Evolutionary conservation across 2,113 vertebrate species (phyloP).

Genomic region (Sturnira hondurensis): DNA sequence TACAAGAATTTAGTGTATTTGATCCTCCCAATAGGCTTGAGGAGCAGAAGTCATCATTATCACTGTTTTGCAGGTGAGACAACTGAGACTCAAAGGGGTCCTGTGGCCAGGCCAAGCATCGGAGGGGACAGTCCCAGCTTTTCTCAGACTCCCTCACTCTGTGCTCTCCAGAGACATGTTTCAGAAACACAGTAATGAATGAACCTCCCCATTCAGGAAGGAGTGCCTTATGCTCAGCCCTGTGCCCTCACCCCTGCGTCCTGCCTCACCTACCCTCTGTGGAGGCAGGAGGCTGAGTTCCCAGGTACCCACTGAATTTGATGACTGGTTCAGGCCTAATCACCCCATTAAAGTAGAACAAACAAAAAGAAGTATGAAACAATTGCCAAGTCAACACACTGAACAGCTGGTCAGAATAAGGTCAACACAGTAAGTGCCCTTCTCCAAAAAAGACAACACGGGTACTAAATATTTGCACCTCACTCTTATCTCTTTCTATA

Average conservation of each 20-base stretch:
- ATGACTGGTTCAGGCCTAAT: slow-evolving; percentile 38
- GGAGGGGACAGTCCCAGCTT: background rate
- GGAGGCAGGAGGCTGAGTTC: background rate
- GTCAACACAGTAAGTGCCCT: background rate
- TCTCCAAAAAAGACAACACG: background rate
- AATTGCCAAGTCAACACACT: slow-evolving; percentile 68
- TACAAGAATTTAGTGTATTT: background rate
- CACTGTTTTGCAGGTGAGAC: background rate
- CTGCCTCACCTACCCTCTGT: background rate
- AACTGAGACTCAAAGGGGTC: background rate
- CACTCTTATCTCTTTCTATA: background rate
- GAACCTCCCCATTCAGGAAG: background rate
- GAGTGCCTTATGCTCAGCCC: background rate
- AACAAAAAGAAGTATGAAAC: slow-evolving; percentile 53
- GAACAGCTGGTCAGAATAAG: background rate
- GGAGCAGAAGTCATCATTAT: background rate
- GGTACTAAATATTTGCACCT: background rate
- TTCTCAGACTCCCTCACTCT: background rate
- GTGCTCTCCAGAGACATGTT: background rate
- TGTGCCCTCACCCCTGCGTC: background rate
- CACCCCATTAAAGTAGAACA: slow-evolving; percentile 45
- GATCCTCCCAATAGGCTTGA: background rate
- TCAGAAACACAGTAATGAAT: background rate
- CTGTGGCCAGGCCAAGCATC: background rate
- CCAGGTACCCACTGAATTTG: slow-evolving; percentile 39